phyloP scores from a whole-genome alignment of 2,113 vertebrate species.

The Lagopus leucura region DNA sequence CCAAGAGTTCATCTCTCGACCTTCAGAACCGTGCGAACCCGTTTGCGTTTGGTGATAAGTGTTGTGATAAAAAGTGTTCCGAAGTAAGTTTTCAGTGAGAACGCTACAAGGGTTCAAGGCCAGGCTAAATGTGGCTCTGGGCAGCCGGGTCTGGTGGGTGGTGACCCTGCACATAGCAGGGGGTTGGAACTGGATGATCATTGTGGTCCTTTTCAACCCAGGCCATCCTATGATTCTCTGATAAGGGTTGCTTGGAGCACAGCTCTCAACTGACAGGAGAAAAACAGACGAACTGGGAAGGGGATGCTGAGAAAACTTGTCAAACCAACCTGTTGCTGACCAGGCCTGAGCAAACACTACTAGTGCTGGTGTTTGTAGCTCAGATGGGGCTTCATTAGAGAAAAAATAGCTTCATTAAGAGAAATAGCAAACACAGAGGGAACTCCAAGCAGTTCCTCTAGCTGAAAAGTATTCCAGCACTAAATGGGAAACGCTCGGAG shows the following conservation, averaged over 20 bases:
- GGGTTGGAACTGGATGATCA: too few relatives aligned
- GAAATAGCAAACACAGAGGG: accelerated
- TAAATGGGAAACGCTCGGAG: not conserved
- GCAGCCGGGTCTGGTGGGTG: too few relatives aligned
- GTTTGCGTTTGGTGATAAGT: not conserved
- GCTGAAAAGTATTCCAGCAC: not conserved
- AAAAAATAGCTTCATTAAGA: not conserved
- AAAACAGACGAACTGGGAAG: not conserved
- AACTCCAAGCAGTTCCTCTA: not conserved
- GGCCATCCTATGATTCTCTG: too few relatives aligned
- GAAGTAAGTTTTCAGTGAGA: not conserved
- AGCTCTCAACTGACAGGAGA: not conserved
- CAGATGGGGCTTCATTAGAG: not conserved
- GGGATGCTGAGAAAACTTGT: too few relatives aligned
- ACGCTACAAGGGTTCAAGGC: accelerated
- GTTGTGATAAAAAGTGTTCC: accelerated
- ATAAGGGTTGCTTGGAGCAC: not conserved
- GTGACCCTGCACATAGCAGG: too few relatives aligned
- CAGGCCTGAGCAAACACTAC: not conserved
- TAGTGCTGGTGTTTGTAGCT: not conserved
- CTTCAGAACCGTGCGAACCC: accelerated
- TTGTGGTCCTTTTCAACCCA: too few relatives aligned
- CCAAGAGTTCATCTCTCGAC: accelerated
- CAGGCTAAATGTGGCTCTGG: too few relatives aligned
- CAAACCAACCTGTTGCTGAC: not conserved